Evolutionary conservation across 2,797 vertebrate species (phyloP), one percentile per base, ranked within the genome.

Genomic region (Pitangus sulphuratus): DNA sequence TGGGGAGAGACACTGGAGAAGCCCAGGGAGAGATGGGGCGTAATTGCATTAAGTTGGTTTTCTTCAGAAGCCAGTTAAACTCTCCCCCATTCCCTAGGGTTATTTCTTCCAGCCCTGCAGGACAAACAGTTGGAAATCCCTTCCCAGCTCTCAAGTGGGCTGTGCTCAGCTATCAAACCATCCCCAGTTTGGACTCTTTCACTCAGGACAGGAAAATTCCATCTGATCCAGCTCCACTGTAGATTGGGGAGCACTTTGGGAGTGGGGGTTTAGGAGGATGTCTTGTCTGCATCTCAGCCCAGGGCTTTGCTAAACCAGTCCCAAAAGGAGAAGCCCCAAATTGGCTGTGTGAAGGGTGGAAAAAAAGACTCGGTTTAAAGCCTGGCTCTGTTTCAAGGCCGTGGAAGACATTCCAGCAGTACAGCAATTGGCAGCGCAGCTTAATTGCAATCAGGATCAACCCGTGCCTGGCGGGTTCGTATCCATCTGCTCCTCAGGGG

Each of bases 341-440:
- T 0, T 28, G 61, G 69, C 88, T 35, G 39, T 5, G 4, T 5
- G 44, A 82, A 89, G 58, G 60, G 19, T 35, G 71, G 72, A 72
- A 84, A 90, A 84, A 68, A 83, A 83, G 39, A 3, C 64, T 58
- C 5, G 0, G 5, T 62, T 68, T 56, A 75, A 83, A 87, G 87
- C 84, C 93, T 89, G 92, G 88, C 84, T 95, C 30, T 0, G 3
- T 70, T 88, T 93, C 92, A 96, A 86, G 92, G 86, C 84, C 7
- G 2, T 1, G 10, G 57, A 86, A 95, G 33, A 20, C 71, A 35
- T 92, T 70, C 72, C 58, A 48, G 75, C 70, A 51, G 87, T 18
- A 5, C 51, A 40, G 56, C 62, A 57, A 61, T 44, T 80, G 82
- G 65, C 84, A 65, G 66, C 6, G 1, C 2, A 14, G 71, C 85